phyloP scores from a whole-genome alignment of 2,888 invertebrate genomes.

The Nomada lathburiana region DNA sequence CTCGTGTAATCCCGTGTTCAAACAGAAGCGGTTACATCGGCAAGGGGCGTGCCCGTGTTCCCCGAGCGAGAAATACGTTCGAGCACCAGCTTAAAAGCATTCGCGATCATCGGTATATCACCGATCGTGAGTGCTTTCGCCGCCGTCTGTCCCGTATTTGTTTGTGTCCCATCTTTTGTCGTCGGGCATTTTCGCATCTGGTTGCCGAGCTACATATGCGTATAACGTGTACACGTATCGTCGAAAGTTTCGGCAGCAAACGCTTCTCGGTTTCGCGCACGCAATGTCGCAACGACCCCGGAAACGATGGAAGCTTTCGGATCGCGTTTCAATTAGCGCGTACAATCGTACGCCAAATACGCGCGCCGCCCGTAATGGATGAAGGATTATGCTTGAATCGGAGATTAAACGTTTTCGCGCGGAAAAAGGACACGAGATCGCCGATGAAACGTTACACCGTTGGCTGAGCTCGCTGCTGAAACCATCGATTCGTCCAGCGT shows the following conservation, averaged over 20 bases:
- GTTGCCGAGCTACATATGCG: too few species aligned
- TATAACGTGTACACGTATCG: too few species aligned
- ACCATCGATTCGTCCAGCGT: conserved; percentile 17
- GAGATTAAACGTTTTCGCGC: conserved; percentile 54
- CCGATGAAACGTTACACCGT: conserved; percentile 42
- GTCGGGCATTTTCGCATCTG: too few species aligned
- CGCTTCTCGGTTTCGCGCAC: neutral
- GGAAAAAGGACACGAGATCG: conserved; percentile 54
- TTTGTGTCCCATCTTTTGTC: conserved; percentile 6
- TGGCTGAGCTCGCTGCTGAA: conserved; percentile 17
- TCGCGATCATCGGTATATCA: neutral
- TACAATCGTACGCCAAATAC: conserved; percentile 1
- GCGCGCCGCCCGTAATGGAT: conserved; percentile 22
- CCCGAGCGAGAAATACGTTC: conserved; percentile 10
- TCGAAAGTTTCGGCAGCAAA: neutral
- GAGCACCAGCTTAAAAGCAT: conserved; percentile 2
- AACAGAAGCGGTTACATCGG: conserved; percentile 15
- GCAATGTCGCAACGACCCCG: neutral
- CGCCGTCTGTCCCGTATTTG: conserved; percentile 26
- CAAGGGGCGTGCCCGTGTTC: neutral
- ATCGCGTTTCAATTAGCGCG: conserved; percentile 9
- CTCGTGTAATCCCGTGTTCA: conserved; percentile 49
- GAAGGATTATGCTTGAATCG: conserved; percentile 52
- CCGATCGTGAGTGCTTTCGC: conserved; percentile 2
- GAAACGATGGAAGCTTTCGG: neutral